phyloP scores from a whole-genome alignment of 2,113 vertebrate genomes.

The Hipposideros armiger region DNA sequence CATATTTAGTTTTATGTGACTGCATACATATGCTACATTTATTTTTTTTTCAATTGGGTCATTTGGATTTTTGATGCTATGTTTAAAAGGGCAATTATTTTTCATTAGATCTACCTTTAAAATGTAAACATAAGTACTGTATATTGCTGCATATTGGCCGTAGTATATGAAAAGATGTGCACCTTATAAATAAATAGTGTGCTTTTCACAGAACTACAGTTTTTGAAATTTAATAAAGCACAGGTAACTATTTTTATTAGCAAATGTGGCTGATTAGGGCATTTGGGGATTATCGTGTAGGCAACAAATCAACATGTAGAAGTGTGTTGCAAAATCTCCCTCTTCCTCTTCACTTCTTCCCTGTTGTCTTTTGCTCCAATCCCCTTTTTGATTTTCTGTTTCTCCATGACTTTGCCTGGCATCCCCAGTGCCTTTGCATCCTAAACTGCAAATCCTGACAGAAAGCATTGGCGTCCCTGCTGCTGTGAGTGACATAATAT shows the following conservation, averaged over 20 bases:
- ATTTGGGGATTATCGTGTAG: not conserved
- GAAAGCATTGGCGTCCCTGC: not conserved
- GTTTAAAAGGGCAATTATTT: not conserved
- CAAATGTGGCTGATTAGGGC: not conserved
- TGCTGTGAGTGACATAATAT: constrained; percentile 49
- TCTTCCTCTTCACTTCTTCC: not conserved
- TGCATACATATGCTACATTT: not conserved
- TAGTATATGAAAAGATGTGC: not conserved
- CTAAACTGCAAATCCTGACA: not conserved
- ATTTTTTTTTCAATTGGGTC: not conserved
- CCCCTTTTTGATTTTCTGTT: not conserved
- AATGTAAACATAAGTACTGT: not conserved
- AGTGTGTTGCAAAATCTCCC: not conserved
- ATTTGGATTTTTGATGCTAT: not conserved
- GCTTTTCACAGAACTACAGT: constrained; percentile 8
- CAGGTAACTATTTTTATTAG: not conserved
- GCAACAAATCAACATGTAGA: not conserved
- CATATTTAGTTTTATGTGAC: not conserved
- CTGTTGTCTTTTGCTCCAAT: not conserved
- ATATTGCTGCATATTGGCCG: not conserved
- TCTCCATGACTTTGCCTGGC: not conserved
- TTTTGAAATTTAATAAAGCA: not conserved
- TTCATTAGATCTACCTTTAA: not conserved
- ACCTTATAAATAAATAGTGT: not conserved
- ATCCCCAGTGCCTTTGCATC: not conserved